Evolutionary conservation across 1,140 invertebrate genomes (phyloP), one percentile per base, ranked within the genome.

Genomic region (Heliconius hermathena): DNA sequence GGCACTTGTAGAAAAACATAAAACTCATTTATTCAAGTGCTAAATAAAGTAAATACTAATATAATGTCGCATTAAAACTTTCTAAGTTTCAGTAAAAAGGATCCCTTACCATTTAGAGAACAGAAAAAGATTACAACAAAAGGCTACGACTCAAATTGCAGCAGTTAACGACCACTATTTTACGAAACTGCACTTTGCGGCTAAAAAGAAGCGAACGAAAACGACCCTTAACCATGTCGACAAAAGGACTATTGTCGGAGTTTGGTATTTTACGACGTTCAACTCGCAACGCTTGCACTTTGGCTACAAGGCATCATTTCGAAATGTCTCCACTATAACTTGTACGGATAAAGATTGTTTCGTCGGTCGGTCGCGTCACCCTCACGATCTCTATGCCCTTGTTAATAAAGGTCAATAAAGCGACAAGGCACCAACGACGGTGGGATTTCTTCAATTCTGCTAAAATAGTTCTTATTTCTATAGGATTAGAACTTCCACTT

Each of bases 281-380:
- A 76, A 66, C 66, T 76, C 70, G 74, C 60, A 66, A 29, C 60
- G 60, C 60, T 66, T 66, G 60, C 60, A 66, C 60, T 66, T 66
- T 66, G 60, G 26, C 60, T 16, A 66, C 26, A n/a, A 66, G 60
- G 60, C 26, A 29, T 66, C 60, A 66, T 66, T 66, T 66, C 60
- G 26, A 66, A 66, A 66, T 66, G 60, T 66, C 60, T 66, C 60
- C 60, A 66, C 60, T 66, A 66, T 66, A 66, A 66, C 22, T 66
- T 66, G 60, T 66, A 16, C 26, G 60, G 60, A 29, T 29, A 66
- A 66, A 66, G 26, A 66, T 66, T 66, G 60, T 66, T 66, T 26
- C 60, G 60, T 29, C 11, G 9, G 60, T 22, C 60, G 60, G 60
- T 29, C 60, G 22, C 60, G 60, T 29, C 60, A 66, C 60, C 22